phyloP scores from a whole-genome alignment of 2,113 vertebrate species.

The Aleadryas rufinucha region DNA sequence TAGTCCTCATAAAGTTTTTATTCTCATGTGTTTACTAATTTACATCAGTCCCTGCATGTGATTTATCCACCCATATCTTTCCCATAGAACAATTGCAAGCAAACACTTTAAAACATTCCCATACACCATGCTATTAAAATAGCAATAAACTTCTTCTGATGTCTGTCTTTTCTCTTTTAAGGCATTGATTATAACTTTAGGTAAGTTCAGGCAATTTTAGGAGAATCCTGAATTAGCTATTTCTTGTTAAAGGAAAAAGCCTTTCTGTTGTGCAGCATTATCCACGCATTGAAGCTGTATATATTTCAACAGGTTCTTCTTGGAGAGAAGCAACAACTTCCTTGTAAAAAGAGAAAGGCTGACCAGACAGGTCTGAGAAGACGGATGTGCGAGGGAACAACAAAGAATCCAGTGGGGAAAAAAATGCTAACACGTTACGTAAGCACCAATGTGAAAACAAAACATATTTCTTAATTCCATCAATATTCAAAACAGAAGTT shows the following conservation, averaged over 20 bases:
- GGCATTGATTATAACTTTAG: neutral
- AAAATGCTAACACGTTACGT: rapidly evolving
- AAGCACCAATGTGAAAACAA: neutral
- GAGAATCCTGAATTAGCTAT: neutral
- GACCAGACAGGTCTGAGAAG: neutral
- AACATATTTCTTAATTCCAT: neutral
- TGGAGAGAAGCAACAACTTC: neutral
- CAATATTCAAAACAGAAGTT: neutral
- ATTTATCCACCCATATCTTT: neutral
- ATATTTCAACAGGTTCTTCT: neutral
- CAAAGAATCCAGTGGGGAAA: neutral
- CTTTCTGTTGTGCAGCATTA: neutral
- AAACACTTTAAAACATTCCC: neutral
- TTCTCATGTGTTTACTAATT: neutral
- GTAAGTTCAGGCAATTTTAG: neutral
- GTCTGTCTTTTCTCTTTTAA: neutral
- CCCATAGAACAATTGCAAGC: rapidly evolving
- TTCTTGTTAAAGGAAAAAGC: neutral
- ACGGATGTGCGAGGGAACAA: rapidly evolving
- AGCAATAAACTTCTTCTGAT: neutral
- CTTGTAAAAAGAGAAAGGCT: neutral
- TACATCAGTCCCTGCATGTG: neutral
- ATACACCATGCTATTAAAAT: neutral
- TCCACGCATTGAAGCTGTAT: neutral
- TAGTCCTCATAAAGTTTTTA: neutral